phyloP scores from a whole-genome alignment of 1,140 invertebrate species.

The Aradophagus sp. region DNA sequence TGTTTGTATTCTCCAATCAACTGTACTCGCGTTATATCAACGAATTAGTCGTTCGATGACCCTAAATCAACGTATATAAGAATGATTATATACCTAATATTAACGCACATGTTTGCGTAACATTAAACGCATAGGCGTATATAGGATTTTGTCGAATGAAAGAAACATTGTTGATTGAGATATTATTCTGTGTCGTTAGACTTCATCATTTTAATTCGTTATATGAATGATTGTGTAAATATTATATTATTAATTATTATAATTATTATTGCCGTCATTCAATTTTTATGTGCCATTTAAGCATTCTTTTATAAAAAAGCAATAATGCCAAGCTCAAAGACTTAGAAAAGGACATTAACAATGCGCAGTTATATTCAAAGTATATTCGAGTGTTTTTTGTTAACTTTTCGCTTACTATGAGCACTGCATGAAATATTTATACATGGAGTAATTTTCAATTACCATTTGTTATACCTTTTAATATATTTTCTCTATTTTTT shows the following conservation, averaged over 20 bases:
- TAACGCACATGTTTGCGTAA: constrained; percentile 50
- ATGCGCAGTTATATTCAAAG: constrained; percentile 18
- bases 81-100: constrained; percentile 46
- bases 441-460: constrained; percentile 4
- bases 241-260: constrained; percentile 49
- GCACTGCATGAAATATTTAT: constrained; percentile 31
- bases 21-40: constrained; percentile 14
- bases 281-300: constrained; percentile 61
- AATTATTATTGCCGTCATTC: constrained; percentile 27
- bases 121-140: constrained; percentile 46
- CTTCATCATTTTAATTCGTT: constrained; percentile 54
- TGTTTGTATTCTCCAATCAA: constrained; percentile 8
- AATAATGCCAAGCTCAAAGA: constrained; percentile 47
- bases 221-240: constrained; percentile 54
- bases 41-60: constrained; percentile 42
- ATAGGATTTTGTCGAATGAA: constrained; percentile 47
- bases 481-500: too few relatives aligned
- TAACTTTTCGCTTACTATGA: constrained; percentile 16
- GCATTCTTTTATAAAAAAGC: constrained; percentile 44
- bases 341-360: constrained; percentile 11
- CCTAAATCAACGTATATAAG: constrained; percentile 30
- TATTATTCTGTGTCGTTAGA: constrained; percentile 50
- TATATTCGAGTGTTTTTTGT: constrained; percentile 46
- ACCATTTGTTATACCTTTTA: too few relatives aligned
- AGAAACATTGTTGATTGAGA: constrained; percentile 51